Percentiles rank a stretch among this genome's conserved stretches.
Conservation (phyloP, 23 tunicate genomes). For the Trididemnum clinides region DNA sequence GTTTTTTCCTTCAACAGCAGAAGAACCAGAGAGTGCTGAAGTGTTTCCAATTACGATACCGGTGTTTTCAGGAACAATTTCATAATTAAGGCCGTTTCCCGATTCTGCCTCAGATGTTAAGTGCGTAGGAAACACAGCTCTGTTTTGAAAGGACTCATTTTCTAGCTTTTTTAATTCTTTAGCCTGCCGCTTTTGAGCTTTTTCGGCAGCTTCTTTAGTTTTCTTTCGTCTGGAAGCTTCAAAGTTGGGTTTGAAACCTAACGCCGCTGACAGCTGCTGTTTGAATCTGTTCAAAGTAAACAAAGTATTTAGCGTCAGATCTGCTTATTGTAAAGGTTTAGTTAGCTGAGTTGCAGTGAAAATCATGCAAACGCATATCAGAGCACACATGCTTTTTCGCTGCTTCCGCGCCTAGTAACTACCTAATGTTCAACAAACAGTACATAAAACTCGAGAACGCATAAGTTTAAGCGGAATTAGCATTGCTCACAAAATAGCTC, state of each 20-base stretch:
- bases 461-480: too few relatives aligned
- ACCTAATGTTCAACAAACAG: too few relatives aligned
- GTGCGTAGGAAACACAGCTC: neutral
- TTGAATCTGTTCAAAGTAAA: slow-evolving; percentile 40
- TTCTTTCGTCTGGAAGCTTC: slow-evolving; percentile 21
- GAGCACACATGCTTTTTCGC: too few relatives aligned
- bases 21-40: neutral
- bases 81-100: neutral
- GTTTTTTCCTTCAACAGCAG: neutral
- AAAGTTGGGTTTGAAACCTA: slow-evolving; percentile 57
- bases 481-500: too few relatives aligned
- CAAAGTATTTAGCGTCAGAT: too few relatives aligned
- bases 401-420: too few relatives aligned
- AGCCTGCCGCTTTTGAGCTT: neutral
- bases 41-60: neutral
- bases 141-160: neutral
- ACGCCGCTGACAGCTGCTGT: slow-evolving; percentile 36
- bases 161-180: neutral
- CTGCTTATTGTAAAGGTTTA: too few relatives aligned
- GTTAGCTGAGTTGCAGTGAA: neutral
- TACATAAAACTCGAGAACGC: too few relatives aligned
- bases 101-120: neutral
- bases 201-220: slow-evolving; percentile 8
- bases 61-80: neutral
- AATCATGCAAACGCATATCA: neutral